Conservation (phyloP, 2,113 vertebrate genomes). For the Aegithalos caudatus region DNA sequence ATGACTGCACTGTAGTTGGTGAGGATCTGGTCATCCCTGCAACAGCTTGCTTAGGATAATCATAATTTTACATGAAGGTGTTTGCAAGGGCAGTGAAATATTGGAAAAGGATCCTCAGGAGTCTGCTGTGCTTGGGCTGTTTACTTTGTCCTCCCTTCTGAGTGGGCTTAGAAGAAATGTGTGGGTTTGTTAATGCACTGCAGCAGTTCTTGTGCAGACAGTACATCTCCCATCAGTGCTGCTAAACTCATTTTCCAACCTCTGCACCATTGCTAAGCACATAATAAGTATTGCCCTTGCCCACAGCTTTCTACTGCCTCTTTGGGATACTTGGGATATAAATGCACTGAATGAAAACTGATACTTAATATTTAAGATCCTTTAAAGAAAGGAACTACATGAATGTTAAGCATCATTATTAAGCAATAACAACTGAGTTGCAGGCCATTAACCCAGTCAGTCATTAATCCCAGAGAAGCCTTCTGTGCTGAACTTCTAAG, state of each 20-base stretch:
- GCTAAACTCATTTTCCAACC: background rate
- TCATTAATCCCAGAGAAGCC: constrained; percentile 10
- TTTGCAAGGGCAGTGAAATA: background rate
- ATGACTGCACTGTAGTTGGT: background rate
- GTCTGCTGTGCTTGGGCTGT: background rate
- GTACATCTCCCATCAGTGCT: background rate
- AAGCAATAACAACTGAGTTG: constrained; percentile 12
- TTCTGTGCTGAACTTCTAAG: background rate
- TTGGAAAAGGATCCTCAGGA: background rate
- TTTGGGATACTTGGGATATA: constrained; percentile 22
- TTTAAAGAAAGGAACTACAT: background rate
- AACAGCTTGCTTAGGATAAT: background rate
- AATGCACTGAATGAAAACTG: constrained; percentile 11
- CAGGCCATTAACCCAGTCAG: background rate
- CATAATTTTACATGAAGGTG: background rate
- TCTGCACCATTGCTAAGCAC: background rate
- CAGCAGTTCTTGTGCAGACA: background rate
- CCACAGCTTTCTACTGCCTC: background rate
- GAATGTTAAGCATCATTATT: constrained; percentile 22
- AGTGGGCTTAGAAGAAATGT: background rate
- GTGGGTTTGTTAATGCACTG: background rate
- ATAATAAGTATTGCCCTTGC: background rate
- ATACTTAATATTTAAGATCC: background rate
- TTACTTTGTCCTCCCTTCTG: background rate
- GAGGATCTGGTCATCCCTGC: background rate